Percentiles rank a stretch among this genome's conserved stretches.
These are phyloP conservation scores for Nesidiocoris tenuis DNA, from an alignment of 2,888 invertebrate species.

Conservation along the genomic window DNA sequence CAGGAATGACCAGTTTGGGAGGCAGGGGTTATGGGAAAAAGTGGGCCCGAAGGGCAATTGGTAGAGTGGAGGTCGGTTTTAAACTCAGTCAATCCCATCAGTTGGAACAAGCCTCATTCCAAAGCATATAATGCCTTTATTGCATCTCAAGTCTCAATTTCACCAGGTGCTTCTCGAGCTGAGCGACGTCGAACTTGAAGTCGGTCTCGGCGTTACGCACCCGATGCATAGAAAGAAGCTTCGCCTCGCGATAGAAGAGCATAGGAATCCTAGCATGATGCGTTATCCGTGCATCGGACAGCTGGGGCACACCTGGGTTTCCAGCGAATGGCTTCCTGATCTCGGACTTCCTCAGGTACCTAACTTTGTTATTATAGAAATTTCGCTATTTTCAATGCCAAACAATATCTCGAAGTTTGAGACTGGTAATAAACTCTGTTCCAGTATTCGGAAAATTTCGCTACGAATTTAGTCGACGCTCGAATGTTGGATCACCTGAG, in stretches of 20 bases:
- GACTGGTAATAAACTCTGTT: slow-evolving; percentile 48
- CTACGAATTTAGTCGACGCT: slow-evolving; percentile 87
- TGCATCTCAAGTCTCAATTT: too few relatives aligned
- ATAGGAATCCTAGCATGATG: slow-evolving; percentile 80
- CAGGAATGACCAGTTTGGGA: too few relatives aligned
- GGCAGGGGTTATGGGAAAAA: too few relatives aligned
- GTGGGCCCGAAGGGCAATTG: too few relatives aligned
- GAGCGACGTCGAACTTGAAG: slow-evolving; percentile 86
- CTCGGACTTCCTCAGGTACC: slow-evolving; percentile 77
- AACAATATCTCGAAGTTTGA: neutral
- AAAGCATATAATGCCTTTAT: too few relatives aligned
- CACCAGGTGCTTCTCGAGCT: slow-evolving; percentile 90
- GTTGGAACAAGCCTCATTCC: too few relatives aligned
- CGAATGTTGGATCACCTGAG: slow-evolving; percentile 89
- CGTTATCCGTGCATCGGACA: slow-evolving; percentile 85
- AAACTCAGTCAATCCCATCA: too few relatives aligned
- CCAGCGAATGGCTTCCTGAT: slow-evolving; percentile 89
- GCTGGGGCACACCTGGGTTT: slow-evolving; percentile 89
- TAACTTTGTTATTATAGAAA: neutral
- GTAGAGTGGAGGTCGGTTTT: too few relatives aligned
- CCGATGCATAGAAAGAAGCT: slow-evolving; percentile 92
- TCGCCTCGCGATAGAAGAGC: slow-evolving; percentile 88
- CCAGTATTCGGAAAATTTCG: slow-evolving; percentile 84
- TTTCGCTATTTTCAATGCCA: neutral
- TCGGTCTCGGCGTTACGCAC: slow-evolving; percentile 85